Conservation (phyloP, 2,113 vertebrate species). For the Lophochroa leadbeateri region DNA sequence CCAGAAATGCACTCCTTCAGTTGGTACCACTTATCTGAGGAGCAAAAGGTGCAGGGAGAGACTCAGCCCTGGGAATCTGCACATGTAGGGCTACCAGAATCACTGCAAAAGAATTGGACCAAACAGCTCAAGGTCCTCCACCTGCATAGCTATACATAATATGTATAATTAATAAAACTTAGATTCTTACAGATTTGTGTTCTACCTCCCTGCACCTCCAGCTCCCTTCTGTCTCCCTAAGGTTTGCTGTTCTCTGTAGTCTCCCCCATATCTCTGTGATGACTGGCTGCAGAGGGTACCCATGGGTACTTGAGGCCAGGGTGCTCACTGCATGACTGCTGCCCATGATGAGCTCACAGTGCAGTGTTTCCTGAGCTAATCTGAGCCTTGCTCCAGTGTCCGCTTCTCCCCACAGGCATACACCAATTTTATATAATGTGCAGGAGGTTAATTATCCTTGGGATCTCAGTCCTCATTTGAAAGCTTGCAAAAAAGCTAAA, state of each 20-base stretch:
- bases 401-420: accelerated
- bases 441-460: neutral
- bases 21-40: neutral
- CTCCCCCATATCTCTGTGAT: accelerated
- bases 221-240: neutral
- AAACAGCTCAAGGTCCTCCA: neutral
- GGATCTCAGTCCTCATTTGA: neutral
- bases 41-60: neutral
- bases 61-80: neutral
- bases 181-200: neutral
- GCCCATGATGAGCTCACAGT: accelerated
- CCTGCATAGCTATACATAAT: accelerated
- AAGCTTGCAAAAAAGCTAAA: neutral
- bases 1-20: neutral
- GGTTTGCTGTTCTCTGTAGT: accelerated
- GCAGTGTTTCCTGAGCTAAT: neutral
- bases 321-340: accelerated
- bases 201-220: neutral
- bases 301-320: neutral
- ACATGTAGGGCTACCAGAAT: neutral
- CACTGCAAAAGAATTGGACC: neutral
- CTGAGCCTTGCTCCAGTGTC: neutral
- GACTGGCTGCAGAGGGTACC: neutral
- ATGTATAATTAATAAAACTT: neutral
- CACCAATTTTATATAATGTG: accelerated